Evolutionary conservation across 2,888 invertebrate species (phyloP).

Genomic region (Patella pellucida): DNA sequence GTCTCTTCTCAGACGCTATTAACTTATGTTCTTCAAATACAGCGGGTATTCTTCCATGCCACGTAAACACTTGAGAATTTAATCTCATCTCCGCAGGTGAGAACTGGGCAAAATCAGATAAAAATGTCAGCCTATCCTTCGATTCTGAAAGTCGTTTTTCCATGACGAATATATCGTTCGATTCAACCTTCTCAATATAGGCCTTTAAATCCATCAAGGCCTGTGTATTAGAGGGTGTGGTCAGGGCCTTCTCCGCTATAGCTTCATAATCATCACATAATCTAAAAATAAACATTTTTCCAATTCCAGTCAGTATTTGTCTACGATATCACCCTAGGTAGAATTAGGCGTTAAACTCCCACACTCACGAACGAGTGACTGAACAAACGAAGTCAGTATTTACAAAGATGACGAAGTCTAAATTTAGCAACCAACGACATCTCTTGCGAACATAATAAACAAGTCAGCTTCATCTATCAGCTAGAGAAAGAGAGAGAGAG

Average conservation of each 20-base stretch:
- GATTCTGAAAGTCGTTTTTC: constrained; percentile 79
- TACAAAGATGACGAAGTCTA: too few relatives aligned
- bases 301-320: neutral
- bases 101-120: constrained; percentile 85
- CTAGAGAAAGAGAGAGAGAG: too few relatives aligned
- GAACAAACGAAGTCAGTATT: neutral
- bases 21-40: constrained; percentile 86
- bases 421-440: too few relatives aligned
- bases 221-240: constrained; percentile 85
- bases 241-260: constrained; percentile 84
- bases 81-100: constrained; percentile 89
- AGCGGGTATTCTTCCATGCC: constrained; percentile 86
- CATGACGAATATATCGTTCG: constrained; percentile 79
- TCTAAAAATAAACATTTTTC: constrained; percentile 70
- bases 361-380: too few relatives aligned
- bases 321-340: too few relatives aligned
- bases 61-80: constrained; percentile 88
- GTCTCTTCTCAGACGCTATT: constrained; percentile 84
- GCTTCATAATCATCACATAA: constrained; percentile 86
- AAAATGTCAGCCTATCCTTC: constrained; percentile 78
- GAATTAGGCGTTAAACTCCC: too few relatives aligned
- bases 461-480: neutral
- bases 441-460: too few relatives aligned
- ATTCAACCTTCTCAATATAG: constrained; percentile 84
- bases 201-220: constrained; percentile 86